Percentiles rank a stretch among this genome's conserved stretches.
These are phyloP conservation scores for Lutra lutra DNA, from an alignment of 2,797 vertebrate genomes.

Conservation along the genomic window DNA sequence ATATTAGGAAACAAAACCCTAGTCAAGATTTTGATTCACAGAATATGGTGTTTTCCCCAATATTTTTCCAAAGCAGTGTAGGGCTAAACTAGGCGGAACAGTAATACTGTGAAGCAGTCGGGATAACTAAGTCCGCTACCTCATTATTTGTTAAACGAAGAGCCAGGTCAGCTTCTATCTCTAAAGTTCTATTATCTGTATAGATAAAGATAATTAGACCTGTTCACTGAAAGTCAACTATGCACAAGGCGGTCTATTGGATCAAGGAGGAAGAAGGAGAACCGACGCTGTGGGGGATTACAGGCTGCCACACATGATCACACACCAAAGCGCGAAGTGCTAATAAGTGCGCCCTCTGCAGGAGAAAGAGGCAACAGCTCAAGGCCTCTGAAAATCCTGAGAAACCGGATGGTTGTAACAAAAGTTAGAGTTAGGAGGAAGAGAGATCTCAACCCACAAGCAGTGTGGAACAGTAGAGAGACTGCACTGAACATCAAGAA, in stretches of 20 bases:
- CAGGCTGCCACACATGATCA: not conserved
- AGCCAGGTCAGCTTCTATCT: not conserved
- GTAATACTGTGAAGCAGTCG: not conserved
- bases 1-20: not conserved
- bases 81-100: not conserved
- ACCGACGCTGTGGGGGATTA: not conserved
- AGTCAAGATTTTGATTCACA: not conserved
- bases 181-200: not conserved
- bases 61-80: not conserved
- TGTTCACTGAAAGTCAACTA: not conserved
- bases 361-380: not conserved
- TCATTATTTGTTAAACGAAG: not conserved
- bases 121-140: not conserved
- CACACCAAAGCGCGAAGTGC: not conserved
- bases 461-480: not conserved
- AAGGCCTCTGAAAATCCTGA: not conserved
- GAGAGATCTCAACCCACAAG: not conserved
- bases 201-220: not conserved
- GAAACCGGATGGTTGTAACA: not conserved
- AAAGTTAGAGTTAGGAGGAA: not conserved
- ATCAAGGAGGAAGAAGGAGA: not conserved
- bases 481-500: not conserved
- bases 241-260: not conserved
- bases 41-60: not conserved
- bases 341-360: not conserved